A percentile compares a stretch with the other conserved stretches of the same genome.
phyloP scores from a whole-genome alignment of 2,797 vertebrate genomes.

The Coregonus suidteri region DNA sequence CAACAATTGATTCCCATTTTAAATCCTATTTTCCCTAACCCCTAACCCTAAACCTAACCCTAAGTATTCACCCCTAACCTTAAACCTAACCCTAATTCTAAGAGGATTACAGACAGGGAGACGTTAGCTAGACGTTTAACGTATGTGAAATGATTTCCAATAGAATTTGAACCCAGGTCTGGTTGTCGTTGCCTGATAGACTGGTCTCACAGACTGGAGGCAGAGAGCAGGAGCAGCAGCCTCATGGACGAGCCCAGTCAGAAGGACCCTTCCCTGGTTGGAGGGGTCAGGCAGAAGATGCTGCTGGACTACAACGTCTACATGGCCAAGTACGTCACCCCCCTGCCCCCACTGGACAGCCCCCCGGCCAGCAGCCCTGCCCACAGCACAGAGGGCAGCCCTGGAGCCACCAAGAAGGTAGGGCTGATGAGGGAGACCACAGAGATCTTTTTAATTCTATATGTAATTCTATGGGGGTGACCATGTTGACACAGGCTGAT shows the following conservation, averaged over 20 bases:
- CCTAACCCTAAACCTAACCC: conserved; percentile 19
- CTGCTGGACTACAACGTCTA: conserved; percentile 91
- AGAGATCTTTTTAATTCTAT: background rate
- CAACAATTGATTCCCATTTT: too few relatives aligned
- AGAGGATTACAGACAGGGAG: conserved; percentile 69
- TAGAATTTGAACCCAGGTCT: background rate
- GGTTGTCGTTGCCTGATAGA: background rate
- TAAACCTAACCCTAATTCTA: conserved; percentile 64
- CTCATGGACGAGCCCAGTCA: conserved; percentile 85
- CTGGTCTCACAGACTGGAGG: conserved; percentile 46
- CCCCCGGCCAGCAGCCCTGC: conserved; percentile 69
- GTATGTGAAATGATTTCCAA: background rate
- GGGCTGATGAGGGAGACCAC: background rate
- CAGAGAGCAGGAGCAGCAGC: conserved; percentile 88
- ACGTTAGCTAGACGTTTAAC: conserved; percentile 5
- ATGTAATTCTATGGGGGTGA: too few relatives aligned
- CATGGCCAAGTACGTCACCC: conserved; percentile 91
- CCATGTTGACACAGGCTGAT: too few relatives aligned
- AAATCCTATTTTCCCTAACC: conserved; percentile 3
- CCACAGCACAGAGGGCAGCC: conserved; percentile 89
- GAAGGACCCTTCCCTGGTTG: conserved; percentile 74
- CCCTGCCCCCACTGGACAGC: conserved; percentile 58
- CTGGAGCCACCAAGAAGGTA: conserved; percentile 88
- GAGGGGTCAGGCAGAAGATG: conserved; percentile 82
- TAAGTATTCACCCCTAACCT: conserved; percentile 63